Percentiles rank a stretch among this genome's conserved stretches.
Conservation (phyloP, 2,888 invertebrate genomes). For the Synergus laeviventris region DNA sequence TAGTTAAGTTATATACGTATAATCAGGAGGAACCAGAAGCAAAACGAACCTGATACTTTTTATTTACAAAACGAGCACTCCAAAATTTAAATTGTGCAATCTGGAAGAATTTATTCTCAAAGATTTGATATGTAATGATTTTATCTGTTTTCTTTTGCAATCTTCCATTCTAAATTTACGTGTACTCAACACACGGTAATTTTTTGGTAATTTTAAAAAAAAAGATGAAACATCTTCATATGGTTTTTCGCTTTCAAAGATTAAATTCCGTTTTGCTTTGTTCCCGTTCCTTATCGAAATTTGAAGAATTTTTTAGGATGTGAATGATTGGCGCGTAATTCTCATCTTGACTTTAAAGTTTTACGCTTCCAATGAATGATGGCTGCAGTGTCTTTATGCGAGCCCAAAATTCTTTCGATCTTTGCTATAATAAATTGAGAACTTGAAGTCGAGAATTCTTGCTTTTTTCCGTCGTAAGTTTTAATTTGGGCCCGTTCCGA, state of each 20-base stretch:
- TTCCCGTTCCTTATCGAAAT: conserved; percentile 28
- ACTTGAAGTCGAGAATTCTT: conserved; percentile 9
- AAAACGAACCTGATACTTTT: conserved; percentile 5
- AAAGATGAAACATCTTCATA: neutral
- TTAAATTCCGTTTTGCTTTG: conserved; percentile 3
- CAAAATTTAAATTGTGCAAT: neutral
- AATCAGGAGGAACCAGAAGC: conserved; percentile 28
- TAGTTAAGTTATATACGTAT: conserved; percentile 20
- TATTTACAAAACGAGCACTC: neutral
- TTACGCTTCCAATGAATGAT: conserved; percentile 20
- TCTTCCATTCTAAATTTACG: neutral
- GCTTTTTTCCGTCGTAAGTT: conserved; percentile 24
- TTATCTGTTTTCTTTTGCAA: neutral
- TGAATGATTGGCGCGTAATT: conserved; percentile 38
- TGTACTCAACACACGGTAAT: neutral
- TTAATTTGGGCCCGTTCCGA: conserved; percentile 36
- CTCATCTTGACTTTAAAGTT: conserved; percentile 28
- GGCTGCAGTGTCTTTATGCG: conserved; percentile 10
- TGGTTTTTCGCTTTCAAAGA: neutral
- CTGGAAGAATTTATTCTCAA: neutral
- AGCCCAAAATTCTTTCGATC: conserved; percentile 24
- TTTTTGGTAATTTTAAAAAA: neutral
- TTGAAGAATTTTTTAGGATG: conserved; percentile 8
- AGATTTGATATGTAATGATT: conserved; percentile 2
- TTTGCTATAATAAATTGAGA: conserved; percentile 10